Conservation (phyloP, 1,140 invertebrate genomes). For the Scaptomyza montana region DNA sequence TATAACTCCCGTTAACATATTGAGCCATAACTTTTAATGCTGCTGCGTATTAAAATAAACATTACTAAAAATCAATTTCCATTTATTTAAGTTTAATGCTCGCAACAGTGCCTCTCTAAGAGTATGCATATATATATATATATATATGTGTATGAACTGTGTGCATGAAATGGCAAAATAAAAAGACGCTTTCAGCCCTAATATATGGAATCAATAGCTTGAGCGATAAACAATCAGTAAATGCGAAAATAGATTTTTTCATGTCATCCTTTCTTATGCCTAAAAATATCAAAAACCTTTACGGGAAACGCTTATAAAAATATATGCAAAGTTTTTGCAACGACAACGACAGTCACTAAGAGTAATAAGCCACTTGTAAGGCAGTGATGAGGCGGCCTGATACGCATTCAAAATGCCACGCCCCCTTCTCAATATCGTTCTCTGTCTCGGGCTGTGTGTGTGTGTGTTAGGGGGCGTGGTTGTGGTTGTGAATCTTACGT, state of each 20-base stretch:
- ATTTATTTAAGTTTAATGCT: not conserved
- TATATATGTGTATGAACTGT: not conserved
- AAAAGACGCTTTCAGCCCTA: conserved; percentile 24
- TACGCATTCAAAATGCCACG: conserved; percentile 12
- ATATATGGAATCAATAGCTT: conserved; percentile 63
- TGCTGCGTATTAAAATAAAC: conserved; percentile 17
- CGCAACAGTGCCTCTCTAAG: conserved; percentile 5
- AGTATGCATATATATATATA: conserved; percentile 62
- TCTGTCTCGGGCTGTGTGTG: not conserved
- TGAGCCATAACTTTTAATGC: no score
- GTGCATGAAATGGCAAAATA: conserved; percentile 29
- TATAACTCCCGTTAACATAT: no score
- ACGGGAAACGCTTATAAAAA: conserved; percentile 47
- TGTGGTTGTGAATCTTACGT: conserved; percentile 30
- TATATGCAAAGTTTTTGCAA: conserved; percentile 68
- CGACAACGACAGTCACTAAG: conserved; percentile 67
- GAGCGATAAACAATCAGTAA: conserved; percentile 64
- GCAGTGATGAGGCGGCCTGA: conserved; percentile 37
- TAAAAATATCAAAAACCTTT: conserved; percentile 32
- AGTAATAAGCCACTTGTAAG: conserved; percentile 81
- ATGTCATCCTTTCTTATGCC: conserved; percentile 63
- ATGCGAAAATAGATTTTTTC: conserved; percentile 71
- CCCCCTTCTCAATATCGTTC: not conserved
- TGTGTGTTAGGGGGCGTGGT: not conserved
- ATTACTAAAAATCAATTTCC: no score